Percentiles rank a stretch among this genome's conserved stretches.
phyloP scores from a whole-genome alignment of 1,140 invertebrate genomes.

The Coelopa frigida region DNA sequence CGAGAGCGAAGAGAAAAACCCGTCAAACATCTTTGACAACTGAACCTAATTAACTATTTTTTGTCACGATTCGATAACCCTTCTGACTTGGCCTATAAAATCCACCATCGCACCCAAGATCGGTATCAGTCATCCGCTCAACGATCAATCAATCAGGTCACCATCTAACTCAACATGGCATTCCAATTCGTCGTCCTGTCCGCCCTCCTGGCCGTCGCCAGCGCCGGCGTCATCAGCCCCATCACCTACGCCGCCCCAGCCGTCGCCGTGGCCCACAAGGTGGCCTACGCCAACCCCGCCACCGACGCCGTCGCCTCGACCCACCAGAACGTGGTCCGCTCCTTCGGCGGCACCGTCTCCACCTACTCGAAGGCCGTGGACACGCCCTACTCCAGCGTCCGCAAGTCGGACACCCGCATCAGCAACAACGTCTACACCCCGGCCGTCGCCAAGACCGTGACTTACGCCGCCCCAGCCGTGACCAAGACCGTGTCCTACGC shows the following conservation, averaged over 20 bases:
- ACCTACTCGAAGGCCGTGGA: constrained; percentile 56
- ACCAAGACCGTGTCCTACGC: constrained; percentile 25
- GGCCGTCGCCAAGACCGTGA: constrained; percentile 38
- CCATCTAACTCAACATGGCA: constrained; percentile 27
- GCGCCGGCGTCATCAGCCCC: constrained; percentile 37
- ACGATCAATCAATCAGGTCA: constrained; percentile 10
- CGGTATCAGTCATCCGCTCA: constrained; percentile 12
- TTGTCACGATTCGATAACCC: too few relatives aligned
- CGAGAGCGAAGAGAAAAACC: too few relatives aligned
- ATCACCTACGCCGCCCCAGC: constrained; percentile 30
- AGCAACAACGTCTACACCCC: constrained; percentile 52
- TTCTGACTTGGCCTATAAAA: too few relatives aligned
- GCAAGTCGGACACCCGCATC: constrained; percentile 52
- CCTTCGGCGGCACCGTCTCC: constrained; percentile 53
- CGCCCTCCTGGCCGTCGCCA: constrained; percentile 43
- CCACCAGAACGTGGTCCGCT: constrained; percentile 51
- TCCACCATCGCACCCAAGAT: too few relatives aligned
- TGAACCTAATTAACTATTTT: too few relatives aligned
- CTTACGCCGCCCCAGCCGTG: constrained; percentile 35
- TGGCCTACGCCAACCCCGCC: constrained; percentile 43
- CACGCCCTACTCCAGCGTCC: constrained; percentile 56
- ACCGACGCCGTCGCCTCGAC: constrained; percentile 49
- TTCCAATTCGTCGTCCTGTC: constrained; percentile 45
- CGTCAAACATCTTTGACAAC: too few relatives aligned
- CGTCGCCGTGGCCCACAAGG: constrained; percentile 36